Conservation (phyloP, 2,113 vertebrate genomes). For the Gavia stellata region DNA sequence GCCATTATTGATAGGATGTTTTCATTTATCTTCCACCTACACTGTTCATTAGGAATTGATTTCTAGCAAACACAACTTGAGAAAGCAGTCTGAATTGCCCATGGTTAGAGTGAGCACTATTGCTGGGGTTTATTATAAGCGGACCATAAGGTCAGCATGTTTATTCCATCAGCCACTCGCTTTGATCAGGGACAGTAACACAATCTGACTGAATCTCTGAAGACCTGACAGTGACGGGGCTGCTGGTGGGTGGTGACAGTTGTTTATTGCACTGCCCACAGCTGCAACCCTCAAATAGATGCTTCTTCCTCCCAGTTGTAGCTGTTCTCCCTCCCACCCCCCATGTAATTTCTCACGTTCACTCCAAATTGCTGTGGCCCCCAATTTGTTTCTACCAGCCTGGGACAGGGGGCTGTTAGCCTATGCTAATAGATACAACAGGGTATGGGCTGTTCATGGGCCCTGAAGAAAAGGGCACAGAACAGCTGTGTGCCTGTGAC, state of each 20-base stretch:
- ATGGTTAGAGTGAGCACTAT: not conserved
- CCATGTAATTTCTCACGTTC: rapidly evolving
- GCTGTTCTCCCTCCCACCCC: not conserved
- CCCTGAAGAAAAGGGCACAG: not conserved
- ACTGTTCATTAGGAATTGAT: not conserved
- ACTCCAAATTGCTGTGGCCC: not conserved
- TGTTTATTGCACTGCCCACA: not conserved
- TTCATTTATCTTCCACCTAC: not conserved
- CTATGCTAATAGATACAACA: not conserved
- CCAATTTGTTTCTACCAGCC: not conserved
- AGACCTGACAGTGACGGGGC: not conserved
- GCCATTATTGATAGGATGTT: not conserved
- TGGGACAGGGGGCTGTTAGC: not conserved
- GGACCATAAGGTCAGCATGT: not conserved
- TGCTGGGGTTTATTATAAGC: not conserved
- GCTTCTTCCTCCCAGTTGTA: not conserved
- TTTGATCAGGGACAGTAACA: not conserved
- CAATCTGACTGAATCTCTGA: not conserved
- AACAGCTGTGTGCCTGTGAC: not conserved
- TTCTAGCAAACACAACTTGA: not conserved
- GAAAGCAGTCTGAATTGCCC: not conserved
- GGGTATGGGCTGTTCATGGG: not conserved
- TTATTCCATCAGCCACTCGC: not conserved
- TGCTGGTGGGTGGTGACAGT: not conserved
- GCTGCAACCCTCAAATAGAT: not conserved